Evolutionary conservation across 2,113 vertebrate species (phyloP).

Genomic region (Malurus cyaneus): DNA sequence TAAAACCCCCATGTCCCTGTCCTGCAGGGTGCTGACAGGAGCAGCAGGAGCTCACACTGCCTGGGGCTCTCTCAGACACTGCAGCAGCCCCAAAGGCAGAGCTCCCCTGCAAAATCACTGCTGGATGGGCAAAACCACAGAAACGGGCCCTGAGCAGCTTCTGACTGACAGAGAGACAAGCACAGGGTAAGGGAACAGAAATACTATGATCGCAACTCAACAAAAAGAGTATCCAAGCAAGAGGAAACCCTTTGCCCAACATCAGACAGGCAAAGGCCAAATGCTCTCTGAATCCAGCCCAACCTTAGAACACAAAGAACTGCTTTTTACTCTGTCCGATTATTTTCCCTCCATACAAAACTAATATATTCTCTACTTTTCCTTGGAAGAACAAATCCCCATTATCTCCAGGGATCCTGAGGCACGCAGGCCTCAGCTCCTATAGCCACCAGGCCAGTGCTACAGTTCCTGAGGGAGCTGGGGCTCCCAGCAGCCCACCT

Average conservation of each 20-base stretch:
- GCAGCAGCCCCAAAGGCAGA: not conserved
- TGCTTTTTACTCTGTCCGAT: not conserved
- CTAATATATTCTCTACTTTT: not conserved
- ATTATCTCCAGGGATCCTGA: accelerated
- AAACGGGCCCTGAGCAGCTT: not conserved
- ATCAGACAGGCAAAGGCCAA: not conserved
- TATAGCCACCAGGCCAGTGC: too few relatives aligned
- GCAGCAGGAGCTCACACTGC: not conserved
- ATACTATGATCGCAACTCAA: not conserved
- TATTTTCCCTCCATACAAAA: accelerated
- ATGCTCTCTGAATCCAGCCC: not conserved
- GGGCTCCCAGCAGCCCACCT: accelerated
- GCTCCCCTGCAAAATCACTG: too few relatives aligned
- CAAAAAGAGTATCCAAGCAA: not conserved
- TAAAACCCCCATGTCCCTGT: accelerated
- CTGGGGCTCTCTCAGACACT: not conserved
- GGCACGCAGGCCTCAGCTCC: not conserved
- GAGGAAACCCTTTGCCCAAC: not conserved
- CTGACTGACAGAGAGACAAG: too few relatives aligned
- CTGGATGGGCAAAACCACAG: not conserved
- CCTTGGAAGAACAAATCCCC: not conserved
- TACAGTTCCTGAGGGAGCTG: not conserved
- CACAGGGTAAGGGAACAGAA: not conserved
- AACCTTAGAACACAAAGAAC: not conserved
- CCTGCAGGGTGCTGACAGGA: not conserved